phyloP scores from a whole-genome alignment of 2,113 vertebrate species.

The Pardalotus punctatus region DNA sequence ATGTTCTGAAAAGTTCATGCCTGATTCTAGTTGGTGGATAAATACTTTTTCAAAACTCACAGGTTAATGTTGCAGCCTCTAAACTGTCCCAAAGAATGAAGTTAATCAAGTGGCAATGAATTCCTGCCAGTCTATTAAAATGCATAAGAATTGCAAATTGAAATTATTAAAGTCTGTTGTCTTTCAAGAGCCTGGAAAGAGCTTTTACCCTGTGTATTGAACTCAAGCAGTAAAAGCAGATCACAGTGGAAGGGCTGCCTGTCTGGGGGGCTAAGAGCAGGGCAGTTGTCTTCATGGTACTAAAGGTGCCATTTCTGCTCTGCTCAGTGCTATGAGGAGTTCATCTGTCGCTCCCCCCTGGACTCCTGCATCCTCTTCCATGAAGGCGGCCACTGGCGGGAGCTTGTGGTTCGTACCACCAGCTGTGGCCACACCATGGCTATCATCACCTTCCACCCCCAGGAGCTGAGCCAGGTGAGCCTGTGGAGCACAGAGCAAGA shows the following conservation, averaged over 20 bases:
- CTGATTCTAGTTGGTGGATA: background rate
- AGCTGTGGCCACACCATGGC: slow-evolving; percentile 77
- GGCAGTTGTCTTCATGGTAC: background rate
- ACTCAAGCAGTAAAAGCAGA: background rate
- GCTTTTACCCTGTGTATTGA: background rate
- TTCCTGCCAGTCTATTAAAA: background rate
- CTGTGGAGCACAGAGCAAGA: background rate
- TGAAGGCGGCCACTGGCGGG: slow-evolving; percentile 82
- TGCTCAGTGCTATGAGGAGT: slow-evolving; percentile 78
- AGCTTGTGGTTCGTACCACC: slow-evolving; percentile 80
- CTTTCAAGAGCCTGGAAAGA: background rate
- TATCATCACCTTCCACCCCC: slow-evolving; percentile 84
- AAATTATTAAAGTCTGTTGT: background rate
- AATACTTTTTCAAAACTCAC: background rate
- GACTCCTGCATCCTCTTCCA: slow-evolving; percentile 81
- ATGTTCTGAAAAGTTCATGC: background rate
- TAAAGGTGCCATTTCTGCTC: background rate
- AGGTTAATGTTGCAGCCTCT: background rate
- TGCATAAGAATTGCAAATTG: background rate
- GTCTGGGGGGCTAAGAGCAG: background rate
- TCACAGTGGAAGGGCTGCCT: background rate
- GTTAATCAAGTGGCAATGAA: background rate
- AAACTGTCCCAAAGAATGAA: background rate
- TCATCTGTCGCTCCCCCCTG: slow-evolving; percentile 73
- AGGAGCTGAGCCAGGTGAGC: slow-evolving; percentile 71